A percentile compares a stretch with the other conserved stretches of the same genome.
phyloP scores from a whole-genome alignment of 2,113 vertebrate species.

The Sander lucioperca region DNA sequence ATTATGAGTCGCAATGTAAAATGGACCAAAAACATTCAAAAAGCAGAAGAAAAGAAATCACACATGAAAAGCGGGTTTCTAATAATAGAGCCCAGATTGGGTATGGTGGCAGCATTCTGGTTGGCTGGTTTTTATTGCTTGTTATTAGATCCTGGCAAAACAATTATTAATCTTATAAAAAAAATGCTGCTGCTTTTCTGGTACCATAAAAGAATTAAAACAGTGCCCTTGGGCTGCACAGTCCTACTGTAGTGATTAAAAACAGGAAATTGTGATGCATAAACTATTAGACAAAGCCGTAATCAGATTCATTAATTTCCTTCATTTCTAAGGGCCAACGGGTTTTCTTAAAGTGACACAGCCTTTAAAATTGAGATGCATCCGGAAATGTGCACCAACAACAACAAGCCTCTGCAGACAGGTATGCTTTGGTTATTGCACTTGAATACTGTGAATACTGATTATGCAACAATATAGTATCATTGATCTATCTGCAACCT shows the following conservation, averaged over 20 bases:
- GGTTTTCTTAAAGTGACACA: slow-evolving; percentile 92
- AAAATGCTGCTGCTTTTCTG: slow-evolving; percentile 86
- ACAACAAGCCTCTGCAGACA: background rate
- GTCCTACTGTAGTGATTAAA: slow-evolving; percentile 99
- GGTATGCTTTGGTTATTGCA: background rate
- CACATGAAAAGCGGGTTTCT: slow-evolving; percentile 84
- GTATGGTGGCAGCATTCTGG: slow-evolving; percentile 91
- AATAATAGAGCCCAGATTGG: slow-evolving; percentile 90
- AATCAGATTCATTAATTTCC: slow-evolving; percentile 99
- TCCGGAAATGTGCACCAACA: slow-evolving; percentile 40
- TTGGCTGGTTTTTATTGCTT: slow-evolving; percentile 98
- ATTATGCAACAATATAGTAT: background rate
- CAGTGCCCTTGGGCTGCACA: slow-evolving; percentile 91
- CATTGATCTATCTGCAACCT: background rate
- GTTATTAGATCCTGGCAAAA: slow-evolving; percentile 99
- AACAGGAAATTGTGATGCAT: slow-evolving; percentile 97
- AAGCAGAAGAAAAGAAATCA: slow-evolving; percentile 75
- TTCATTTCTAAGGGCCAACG: slow-evolving; percentile 90
- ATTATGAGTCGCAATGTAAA: slow-evolving; percentile 89
- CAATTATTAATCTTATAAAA: slow-evolving; percentile 85
- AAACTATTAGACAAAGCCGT: slow-evolving; percentile 94
- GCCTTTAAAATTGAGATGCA: slow-evolving; percentile 67
- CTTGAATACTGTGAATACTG: background rate
- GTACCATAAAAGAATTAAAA: slow-evolving; percentile 98
- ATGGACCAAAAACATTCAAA: slow-evolving; percentile 53